A percentile compares a stretch with the other conserved stretches of the same genome.
These are phyloP conservation scores for Iguana delicatissima DNA, from an alignment of 2,797 vertebrate species.

Conservation along the genomic window DNA sequence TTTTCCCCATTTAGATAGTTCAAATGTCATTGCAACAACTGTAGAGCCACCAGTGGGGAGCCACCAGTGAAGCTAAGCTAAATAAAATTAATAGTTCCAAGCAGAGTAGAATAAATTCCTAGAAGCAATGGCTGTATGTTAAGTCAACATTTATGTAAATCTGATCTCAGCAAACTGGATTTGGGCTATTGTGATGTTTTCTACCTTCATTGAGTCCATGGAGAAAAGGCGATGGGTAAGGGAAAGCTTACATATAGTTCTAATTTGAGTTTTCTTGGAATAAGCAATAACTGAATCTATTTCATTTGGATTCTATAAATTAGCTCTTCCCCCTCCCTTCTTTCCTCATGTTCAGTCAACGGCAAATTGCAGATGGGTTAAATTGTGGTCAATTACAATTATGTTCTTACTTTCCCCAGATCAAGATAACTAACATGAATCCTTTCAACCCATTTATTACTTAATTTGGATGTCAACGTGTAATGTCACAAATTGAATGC, in stretches of 20 bases:
- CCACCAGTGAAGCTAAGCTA: too few relatives aligned
- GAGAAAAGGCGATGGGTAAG: conserved; percentile 69
- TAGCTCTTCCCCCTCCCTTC: background rate
- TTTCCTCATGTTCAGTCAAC: conserved; percentile 48
- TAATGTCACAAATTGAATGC: conserved; percentile 45
- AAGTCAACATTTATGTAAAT: too few relatives aligned
- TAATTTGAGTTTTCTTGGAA: conserved; percentile 57
- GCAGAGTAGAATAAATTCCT: too few relatives aligned
- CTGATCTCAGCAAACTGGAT: too few relatives aligned
- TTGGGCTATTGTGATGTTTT: conserved; percentile 39
- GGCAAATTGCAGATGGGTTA: conserved; percentile 64
- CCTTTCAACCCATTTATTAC: conserved; percentile 62
- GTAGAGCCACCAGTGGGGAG: too few relatives aligned
- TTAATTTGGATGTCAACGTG: conserved; percentile 62
- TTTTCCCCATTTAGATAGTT: too few relatives aligned
- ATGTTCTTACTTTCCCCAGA: conserved; percentile 63
- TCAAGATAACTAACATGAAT: conserved; percentile 54
- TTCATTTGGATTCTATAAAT: conserved; percentile 53
- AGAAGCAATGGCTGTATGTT: too few relatives aligned
- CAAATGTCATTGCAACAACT: too few relatives aligned
- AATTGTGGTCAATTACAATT: conserved; percentile 65
- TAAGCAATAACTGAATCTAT: conserved; percentile 22
- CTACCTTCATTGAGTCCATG: conserved; percentile 71
- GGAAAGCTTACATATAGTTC: conserved; percentile 41
- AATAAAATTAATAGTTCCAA: too few relatives aligned